phyloP scores from a whole-genome alignment of 2,888 invertebrate species.

The Cosmia trapezina region DNA sequence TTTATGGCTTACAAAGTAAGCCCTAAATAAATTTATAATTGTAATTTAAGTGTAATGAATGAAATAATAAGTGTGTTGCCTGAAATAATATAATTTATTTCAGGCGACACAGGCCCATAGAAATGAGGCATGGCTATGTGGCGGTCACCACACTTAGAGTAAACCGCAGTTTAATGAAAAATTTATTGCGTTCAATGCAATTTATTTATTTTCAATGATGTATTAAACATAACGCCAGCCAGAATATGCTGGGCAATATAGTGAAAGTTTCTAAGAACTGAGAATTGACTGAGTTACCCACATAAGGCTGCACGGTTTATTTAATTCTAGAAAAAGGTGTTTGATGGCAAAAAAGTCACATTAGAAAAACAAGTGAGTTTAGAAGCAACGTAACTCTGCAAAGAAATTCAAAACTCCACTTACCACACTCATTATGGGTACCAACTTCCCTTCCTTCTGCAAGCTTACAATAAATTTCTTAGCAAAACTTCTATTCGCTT shows the following conservation, averaged over 20 bases:
- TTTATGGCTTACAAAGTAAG: too few relatives aligned
- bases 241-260: neutral
- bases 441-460: slow-evolving; percentile 9
- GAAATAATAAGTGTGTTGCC: too few relatives aligned
- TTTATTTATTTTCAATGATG: neutral
- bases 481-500: slow-evolving; percentile 24
- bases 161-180: too few relatives aligned
- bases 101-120: too few relatives aligned
- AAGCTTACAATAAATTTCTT: slow-evolving; percentile 34
- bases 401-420: slow-evolving; percentile 6
- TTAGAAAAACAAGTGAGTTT: neutral
- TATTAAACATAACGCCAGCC: neutral
- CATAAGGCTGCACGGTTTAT: neutral
- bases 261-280: neutral
- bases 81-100: too few relatives aligned
- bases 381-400: neutral
- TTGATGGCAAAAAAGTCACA: neutral
- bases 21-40: too few relatives aligned
- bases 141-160: too few relatives aligned
- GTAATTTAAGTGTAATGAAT: too few relatives aligned
- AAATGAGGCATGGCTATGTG: too few relatives aligned
- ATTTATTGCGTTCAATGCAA: too few relatives aligned
- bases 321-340: neutral
- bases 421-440: slow-evolving; percentile 36
- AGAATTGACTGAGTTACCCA: neutral